These are phyloP conservation scores for Galaxea fascicularis DNA, from an alignment of 92 coral and sea anemone genomes.

Conservation along the genomic window DNA sequence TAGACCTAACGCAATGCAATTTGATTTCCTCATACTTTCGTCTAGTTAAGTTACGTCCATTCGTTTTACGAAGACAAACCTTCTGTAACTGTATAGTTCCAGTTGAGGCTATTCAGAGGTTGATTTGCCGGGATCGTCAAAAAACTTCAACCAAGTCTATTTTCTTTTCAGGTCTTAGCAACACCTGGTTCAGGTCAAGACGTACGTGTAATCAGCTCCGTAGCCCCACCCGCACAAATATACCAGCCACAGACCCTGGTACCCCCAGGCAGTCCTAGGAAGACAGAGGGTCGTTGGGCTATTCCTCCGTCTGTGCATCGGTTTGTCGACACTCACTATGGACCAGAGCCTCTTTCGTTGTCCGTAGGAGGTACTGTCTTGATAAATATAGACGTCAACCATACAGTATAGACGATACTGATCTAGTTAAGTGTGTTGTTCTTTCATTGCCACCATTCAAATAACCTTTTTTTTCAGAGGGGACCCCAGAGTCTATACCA, in stretches of 20 bases:
- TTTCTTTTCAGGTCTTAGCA: slow-evolving; percentile 73
- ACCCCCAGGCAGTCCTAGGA: slow-evolving; percentile 76
- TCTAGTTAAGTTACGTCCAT: too few species aligned
- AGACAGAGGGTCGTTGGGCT: slow-evolving; percentile 86
- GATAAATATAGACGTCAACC: not conserved
- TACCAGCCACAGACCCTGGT: slow-evolving; percentile 48
- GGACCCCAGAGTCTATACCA: slow-evolving; percentile 64
- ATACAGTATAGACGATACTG: not conserved
- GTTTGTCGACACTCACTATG: slow-evolving; percentile 64
- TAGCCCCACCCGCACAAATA: slow-evolving; percentile 60
- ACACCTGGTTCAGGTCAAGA: slow-evolving; percentile 91
- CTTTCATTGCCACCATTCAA: not conserved
- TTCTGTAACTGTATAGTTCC: too few species aligned
- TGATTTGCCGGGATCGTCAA: not conserved
- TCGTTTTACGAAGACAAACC: too few species aligned
- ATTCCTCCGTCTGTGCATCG: slow-evolving; percentile 96
- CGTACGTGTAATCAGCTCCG: slow-evolving; percentile 66
- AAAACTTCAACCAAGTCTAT: not conserved
- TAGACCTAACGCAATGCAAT: too few species aligned
- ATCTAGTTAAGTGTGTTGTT: not conserved
- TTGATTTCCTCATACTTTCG: too few species aligned
- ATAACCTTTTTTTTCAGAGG: slow-evolving; percentile 41
- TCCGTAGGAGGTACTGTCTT: slow-evolving; percentile 22
- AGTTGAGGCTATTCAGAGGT: too few species aligned
- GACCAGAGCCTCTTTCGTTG: slow-evolving; percentile 42